A percentile compares a stretch with the other conserved stretches of the same genome.
These are phyloP conservation scores for Charina bottae DNA, from an alignment of 2,113 vertebrate genomes.

Conservation along the genomic window DNA sequence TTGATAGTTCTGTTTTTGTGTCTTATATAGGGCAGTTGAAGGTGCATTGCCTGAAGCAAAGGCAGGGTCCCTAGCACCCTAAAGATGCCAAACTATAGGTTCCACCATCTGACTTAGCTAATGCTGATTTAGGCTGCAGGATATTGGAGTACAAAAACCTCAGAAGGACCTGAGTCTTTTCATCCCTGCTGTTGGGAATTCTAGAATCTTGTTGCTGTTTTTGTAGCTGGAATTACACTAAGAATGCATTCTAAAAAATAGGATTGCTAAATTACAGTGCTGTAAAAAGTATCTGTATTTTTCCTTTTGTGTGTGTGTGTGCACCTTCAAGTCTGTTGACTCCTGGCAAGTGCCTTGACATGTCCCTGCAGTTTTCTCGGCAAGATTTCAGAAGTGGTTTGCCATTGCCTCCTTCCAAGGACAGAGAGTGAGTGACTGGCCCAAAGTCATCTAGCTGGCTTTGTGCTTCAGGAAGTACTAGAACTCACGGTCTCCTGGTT, in stretches of 20 bases:
- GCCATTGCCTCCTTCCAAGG: background rate
- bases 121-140: background rate
- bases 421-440: background rate
- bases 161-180: background rate
- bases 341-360: background rate
- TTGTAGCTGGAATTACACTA: background rate
- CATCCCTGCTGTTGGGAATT: background rate
- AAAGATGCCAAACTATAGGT: background rate
- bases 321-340: background rate
- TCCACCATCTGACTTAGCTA: background rate
- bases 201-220: background rate
- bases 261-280: background rate
- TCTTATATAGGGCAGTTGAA: background rate
- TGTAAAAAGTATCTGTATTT: background rate
- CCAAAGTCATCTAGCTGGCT: background rate
- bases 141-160: background rate
- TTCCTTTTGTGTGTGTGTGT: background rate
- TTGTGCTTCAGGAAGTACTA: background rate
- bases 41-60: constrained; percentile 42
- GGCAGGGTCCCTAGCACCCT: background rate
- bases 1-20: constrained; percentile 44
- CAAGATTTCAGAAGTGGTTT: background rate
- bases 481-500: background rate
- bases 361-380: background rate
- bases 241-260: background rate